Conservation (phyloP, 2,113 vertebrate species). For the Toxostoma redivivum region DNA sequence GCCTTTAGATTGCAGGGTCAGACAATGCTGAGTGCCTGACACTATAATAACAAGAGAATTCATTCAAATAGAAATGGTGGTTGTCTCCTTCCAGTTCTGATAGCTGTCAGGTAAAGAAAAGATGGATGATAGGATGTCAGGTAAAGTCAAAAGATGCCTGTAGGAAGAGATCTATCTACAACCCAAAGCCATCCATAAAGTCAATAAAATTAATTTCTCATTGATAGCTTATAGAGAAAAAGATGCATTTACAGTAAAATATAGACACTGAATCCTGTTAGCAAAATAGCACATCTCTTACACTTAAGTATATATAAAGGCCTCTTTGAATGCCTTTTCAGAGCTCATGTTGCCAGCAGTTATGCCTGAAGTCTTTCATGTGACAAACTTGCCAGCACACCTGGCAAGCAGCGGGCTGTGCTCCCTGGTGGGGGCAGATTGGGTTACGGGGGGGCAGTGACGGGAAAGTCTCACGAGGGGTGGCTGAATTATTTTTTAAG, state of each 20-base stretch:
- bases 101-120: not conserved
- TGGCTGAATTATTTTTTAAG: slow-evolving; percentile 58
- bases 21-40: slow-evolving; percentile 11
- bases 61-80: not conserved
- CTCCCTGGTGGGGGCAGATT: not conserved
- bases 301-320: not conserved
- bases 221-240: not conserved
- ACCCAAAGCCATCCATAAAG: not conserved
- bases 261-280: not conserved
- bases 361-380: slow-evolving; percentile 10
- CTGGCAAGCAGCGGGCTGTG: slow-evolving; percentile 14
- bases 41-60: not conserved
- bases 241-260: not conserved
- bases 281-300: not conserved
- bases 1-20: slow-evolving; percentile 37
- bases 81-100: not conserved
- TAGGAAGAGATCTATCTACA: not conserved
- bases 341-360: slow-evolving; percentile 9
- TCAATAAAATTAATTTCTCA: slow-evolving; percentile 32
- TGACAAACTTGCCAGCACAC: slow-evolving; percentile 53
- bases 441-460: slow-evolving; percentile 55
- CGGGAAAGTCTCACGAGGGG: slow-evolving; percentile 28
- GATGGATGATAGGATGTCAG: not conserved
- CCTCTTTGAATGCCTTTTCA: not conserved
- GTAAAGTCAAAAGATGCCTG: not conserved